Percentiles rank a stretch among this genome's conserved stretches.
phyloP scores from a whole-genome alignment of 2,888 invertebrate genomes.

The Leptothorax acervorum region DNA sequence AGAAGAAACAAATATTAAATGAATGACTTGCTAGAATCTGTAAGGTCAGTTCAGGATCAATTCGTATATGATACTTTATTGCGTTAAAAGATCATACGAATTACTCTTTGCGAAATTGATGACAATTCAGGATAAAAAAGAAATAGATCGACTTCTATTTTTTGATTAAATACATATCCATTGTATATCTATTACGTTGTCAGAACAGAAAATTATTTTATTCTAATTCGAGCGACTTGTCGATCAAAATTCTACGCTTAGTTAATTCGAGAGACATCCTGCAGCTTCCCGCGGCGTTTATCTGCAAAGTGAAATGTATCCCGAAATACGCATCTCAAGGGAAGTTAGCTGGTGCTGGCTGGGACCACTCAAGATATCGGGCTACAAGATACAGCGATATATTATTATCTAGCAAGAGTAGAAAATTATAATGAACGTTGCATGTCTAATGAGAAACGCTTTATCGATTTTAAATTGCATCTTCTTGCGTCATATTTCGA shows the following conservation, averaged over 20 bases:
- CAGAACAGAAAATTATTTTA: neutral
- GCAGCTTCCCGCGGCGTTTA: constrained; percentile 28
- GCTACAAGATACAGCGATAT: constrained; percentile 26
- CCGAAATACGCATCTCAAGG: constrained; percentile 62
- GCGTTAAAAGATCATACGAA: neutral
- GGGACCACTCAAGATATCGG: constrained; percentile 58
- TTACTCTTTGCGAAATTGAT: neutral
- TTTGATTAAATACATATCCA: neutral
- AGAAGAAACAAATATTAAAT: constrained; percentile 4
- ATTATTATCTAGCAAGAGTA: constrained; percentile 38
- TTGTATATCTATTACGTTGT: neutral
- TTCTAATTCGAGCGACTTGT: neutral
- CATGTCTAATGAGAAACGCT: neutral
- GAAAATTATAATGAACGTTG: constrained; percentile 16
- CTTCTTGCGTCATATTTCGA: neutral
- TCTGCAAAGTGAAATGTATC: constrained; percentile 49
- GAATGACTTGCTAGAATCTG: neutral
- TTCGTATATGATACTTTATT: neutral
- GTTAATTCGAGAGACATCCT: constrained; percentile 24
- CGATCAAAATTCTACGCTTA: constrained; percentile 5
- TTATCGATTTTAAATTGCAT: constrained; percentile 28
- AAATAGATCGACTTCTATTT: neutral
- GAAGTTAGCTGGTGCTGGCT: constrained; percentile 56
- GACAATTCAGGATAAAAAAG: neutral
- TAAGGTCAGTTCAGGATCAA: neutral